Evolutionary conservation across 2,113 vertebrate genomes (phyloP), one percentile per base, ranked within the genome.

Genomic region (Lampris incognitus): DNA sequence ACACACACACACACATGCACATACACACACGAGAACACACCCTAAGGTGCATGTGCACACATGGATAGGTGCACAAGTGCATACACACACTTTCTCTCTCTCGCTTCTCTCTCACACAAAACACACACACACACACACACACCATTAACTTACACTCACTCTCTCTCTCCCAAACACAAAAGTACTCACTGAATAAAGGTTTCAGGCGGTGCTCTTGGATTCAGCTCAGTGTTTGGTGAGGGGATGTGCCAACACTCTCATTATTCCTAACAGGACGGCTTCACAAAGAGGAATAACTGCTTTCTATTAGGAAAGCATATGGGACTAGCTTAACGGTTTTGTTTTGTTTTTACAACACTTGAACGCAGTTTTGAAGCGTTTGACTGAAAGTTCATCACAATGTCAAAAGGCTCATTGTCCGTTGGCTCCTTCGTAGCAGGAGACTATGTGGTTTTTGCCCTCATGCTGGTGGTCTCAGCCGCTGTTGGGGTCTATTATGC

Each of bases 381-480:
- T n/a, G 3, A 3, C 57, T 13, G 41, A 6, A 73, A 37, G 62
- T 24, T 24, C 3, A 41, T 50, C 37, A 81, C 37, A 62, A 89
- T 90, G 66, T 74, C 74, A 76, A 92, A 86, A 61, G 58, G n/a
- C 6, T 39, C 87, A 13, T 1, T 44, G 6, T 72, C 2, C 2
- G 72, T 86, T 3, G 88, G 74, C 24, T 81, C 83, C 65, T 99
- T 99, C 75, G 74, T 56, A 1, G 77, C 78, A 36, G 95, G 93
- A 92, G 97, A 99, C 95, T 99, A 99, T n/a, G 87, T 95, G 84
- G 96, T 98, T 64, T 99, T 99, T 59, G 93, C 88, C 0, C 81
- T 89, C 69, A 97, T 98, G 97, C 92, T 99, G 75, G 55, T 96
- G 46, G 70, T 97, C 72, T 99, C 98, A 0, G 96, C 97, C 0